A percentile compares a stretch with the other conserved stretches of the same genome.
Conservation (phyloP, 2,797 vertebrate species). For the Podarcis lilfordi region DNA sequence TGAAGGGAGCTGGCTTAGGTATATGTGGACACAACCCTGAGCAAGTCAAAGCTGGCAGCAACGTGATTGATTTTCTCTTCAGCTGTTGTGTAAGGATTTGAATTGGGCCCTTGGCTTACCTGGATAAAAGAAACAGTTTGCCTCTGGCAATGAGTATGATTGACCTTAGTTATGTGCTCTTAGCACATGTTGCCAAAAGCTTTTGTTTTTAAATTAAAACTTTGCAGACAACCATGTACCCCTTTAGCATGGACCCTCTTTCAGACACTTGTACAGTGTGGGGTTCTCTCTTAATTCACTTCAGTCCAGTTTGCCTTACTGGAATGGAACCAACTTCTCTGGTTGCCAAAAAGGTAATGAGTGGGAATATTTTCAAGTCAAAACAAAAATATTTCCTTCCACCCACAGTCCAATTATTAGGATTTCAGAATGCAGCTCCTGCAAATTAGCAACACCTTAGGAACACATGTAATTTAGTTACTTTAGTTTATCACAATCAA, state of each 20-base stretch:
- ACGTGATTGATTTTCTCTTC: neutral
- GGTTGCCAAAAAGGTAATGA: neutral
- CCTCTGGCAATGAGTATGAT: neutral
- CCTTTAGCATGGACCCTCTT: neutral
- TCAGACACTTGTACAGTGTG: neutral
- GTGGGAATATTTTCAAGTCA: neutral
- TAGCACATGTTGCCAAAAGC: slow-evolving; percentile 60
- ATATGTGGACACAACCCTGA: neutral
- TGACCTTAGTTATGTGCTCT: neutral
- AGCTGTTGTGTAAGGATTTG: neutral
- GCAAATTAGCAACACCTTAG: neutral
- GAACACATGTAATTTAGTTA: neutral
- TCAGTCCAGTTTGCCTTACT: neutral
- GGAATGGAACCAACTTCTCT: too few relatives aligned
- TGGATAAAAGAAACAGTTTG: neutral
- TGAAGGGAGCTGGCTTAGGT: neutral
- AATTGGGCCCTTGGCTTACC: neutral
- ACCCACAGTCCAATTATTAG: neutral
- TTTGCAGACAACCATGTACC: neutral
- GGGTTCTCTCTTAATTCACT: neutral
- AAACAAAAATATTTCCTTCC: neutral
- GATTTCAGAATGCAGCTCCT: neutral
- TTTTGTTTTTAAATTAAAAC: neutral
- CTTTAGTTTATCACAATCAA: neutral
- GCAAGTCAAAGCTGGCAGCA: neutral